phyloP scores from a whole-genome alignment of 2,888 invertebrate species.

The Dascillus cervinus region DNA sequence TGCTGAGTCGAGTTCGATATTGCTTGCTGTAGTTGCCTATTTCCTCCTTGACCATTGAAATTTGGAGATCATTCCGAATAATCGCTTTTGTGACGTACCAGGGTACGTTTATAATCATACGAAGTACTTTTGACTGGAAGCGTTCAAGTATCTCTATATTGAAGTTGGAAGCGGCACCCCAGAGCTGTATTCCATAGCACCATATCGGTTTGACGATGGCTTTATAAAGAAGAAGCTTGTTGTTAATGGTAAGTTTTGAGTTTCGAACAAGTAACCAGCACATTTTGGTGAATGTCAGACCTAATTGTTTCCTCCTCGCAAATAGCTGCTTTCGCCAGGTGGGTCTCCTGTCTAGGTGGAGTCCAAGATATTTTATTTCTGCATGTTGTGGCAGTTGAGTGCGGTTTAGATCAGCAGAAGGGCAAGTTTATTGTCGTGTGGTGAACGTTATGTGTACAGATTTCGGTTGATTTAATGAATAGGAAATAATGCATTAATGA shows the following conservation, averaged over 20 bases:
- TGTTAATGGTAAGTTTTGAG: constrained; percentile 5
- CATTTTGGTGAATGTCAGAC: constrained; percentile 2
- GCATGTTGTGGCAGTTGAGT: constrained; percentile 3
- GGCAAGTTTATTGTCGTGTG: constrained; percentile 2
- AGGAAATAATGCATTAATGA: no score
- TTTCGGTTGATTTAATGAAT: no score
- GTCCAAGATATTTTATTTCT: constrained; percentile 2
- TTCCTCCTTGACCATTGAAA: constrained; percentile 5
- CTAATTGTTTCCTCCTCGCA: no score
- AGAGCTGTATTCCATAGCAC: no score
- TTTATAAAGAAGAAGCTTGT: no score
- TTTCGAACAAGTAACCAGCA: no score
- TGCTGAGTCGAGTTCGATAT: constrained; percentile 1
- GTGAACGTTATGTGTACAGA: constrained; percentile 2
- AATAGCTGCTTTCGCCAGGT: constrained; percentile 1
- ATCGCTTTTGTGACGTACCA: constrained; percentile 7
- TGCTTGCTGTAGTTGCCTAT: constrained; percentile 4
- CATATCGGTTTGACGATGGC: no score
- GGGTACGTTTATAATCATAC: constrained; percentile 1
- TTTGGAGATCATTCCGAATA: constrained; percentile 4
- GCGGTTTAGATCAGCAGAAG: constrained; percentile 2
- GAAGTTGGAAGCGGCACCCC: constrained; percentile 1
- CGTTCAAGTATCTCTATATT: constrained; percentile 2
- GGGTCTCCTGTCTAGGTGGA: constrained; percentile 2
- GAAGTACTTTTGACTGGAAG: constrained; percentile 1